Base-by-base conservation (phyloP, 2,888 invertebrate genomes). In the Iphiclides podalirius region DNA sequence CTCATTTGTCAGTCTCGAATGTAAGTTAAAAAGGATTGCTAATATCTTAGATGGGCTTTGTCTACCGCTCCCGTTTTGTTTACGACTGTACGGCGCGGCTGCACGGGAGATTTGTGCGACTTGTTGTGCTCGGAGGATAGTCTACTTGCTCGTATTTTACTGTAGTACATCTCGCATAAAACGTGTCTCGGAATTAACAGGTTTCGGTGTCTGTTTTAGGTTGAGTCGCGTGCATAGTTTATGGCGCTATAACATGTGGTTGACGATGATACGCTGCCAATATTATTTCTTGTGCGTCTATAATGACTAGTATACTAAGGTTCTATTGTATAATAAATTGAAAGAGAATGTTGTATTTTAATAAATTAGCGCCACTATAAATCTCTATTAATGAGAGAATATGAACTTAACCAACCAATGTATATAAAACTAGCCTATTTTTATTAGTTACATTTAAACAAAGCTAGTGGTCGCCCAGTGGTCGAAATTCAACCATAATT, bases 11-110 rank as follows among this genome's bases (percentile, higher is more conserved):
- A 82, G 70, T 70, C 74, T 64, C 68, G 74, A 73, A 77, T 75
- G 79, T 71, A 76, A 80, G 66, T 81, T 80, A 74, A 76, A 82
- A 84, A 82, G 82, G 82, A 83, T 84, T 78, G 81, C 73, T 83
- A 81, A 82, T 83, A 79, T 81, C 77, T 80, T 70, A 78, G 77
- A 80, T 81, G 80, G 80, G 72, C 66, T 77, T 72, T 67, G 64
- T 66, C 62, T 53, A 66, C 58, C 58, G 47, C 58, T 61, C 54
- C 16, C 34, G n/a, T n/a, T 67, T 72, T 75, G 75, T 76, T 76
- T 76, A 72, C 63, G 65, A 59, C 57, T 64, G 58, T 47, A 59
- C 53, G 60, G 58, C 53, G 50, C 41, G 31, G 37, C 45, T 43
- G 37, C 6, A 41, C 14, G 33, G 16, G 44, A 56, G 56, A 60